These are phyloP conservation scores for Menura novaehollandiae DNA, from an alignment of 2,113 vertebrate genomes.

Conservation along the genomic window DNA sequence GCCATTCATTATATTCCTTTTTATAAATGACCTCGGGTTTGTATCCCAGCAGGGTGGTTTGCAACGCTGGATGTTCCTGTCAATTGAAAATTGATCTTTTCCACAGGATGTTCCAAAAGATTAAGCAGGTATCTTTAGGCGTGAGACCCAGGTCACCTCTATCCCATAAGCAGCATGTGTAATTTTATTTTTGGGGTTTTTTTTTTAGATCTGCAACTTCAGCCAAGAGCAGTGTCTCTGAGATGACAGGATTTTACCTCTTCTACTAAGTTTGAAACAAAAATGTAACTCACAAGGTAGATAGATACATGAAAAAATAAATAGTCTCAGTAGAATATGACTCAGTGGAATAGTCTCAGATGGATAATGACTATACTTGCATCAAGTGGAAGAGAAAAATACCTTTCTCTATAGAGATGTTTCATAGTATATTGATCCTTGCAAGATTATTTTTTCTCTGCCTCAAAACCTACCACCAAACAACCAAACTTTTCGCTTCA, in stretches of 20 bases:
- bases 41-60: conserved; percentile 13
- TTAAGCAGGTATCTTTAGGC: conserved; percentile 18
- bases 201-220: neutral
- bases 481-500: neutral
- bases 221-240: neutral
- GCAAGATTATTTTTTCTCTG: neutral
- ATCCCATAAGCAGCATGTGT: neutral
- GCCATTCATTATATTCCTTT: neutral
- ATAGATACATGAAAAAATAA: neutral
- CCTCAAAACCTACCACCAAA: neutral
- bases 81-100: conserved; percentile 50
- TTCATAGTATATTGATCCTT: conserved; percentile 3
- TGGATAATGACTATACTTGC: neutral
- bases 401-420: neutral
- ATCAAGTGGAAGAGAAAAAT: neutral
- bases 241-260: neutral
- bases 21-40: conserved; percentile 25
- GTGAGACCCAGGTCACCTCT: neutral
- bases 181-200: neutral
- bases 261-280: neutral
- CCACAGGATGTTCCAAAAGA: neutral
- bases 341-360: neutral
- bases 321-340: neutral
- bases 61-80: neutral
- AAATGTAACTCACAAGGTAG: neutral